Evolutionary conservation across 2,113 vertebrate genomes (phyloP).

Genomic region (Boleophthalmus pectinirostris): DNA sequence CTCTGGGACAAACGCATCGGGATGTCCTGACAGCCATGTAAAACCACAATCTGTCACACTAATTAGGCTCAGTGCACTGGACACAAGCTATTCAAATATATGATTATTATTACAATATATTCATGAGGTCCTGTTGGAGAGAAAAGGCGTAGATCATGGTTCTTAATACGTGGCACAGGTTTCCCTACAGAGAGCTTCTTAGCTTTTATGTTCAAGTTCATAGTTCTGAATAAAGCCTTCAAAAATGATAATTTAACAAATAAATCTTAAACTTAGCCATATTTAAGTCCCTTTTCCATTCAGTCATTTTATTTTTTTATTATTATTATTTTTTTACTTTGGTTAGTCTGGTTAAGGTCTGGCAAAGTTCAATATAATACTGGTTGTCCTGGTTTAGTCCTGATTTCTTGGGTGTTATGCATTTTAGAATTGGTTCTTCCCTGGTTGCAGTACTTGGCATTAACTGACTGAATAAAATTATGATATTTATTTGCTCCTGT

Average conservation of each 20-base stretch:
- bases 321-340: no score
- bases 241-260: no score
- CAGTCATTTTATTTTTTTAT: no score
- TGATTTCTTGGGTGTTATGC: no score
- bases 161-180: background rate
- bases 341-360: background rate
- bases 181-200: background rate
- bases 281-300: background rate
- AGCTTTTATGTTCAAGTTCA: background rate
- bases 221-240: background rate
- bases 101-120: background rate
- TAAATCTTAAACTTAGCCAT: no score
- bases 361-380: no score
- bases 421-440: no score
- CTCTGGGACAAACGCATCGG: background rate
- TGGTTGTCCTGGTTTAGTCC: background rate
- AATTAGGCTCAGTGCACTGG: slow-evolving; percentile 3
- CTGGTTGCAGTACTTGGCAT: no score
- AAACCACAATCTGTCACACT: slow-evolving; percentile 2
- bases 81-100: background rate
- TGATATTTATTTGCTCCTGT: no score
- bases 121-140: background rate
- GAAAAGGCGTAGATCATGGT: background rate
- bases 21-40: slow-evolving; percentile 3
- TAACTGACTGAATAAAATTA: no score